phyloP scores from a whole-genome alignment of 2,797 vertebrate species.

The Vultur gryphus region DNA sequence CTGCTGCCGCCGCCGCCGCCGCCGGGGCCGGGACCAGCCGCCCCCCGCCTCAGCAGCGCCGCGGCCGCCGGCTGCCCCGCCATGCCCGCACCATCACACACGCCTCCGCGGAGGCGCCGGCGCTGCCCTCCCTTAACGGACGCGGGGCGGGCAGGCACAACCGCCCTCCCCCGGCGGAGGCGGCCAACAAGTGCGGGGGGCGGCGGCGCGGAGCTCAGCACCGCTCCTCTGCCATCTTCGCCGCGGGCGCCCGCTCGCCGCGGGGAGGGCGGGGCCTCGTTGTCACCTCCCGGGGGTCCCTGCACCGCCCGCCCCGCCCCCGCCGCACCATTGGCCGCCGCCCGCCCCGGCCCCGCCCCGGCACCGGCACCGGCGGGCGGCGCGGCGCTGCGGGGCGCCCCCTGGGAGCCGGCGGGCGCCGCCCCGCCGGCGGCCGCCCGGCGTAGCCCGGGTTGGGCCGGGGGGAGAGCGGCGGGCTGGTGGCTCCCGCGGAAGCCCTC shows the following conservation, averaged over 20 bases:
- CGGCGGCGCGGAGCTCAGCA: not conserved
- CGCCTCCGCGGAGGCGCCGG: not conserved
- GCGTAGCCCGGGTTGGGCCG: too few relatives aligned
- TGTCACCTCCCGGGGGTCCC: constrained; percentile 57
- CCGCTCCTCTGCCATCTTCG: not conserved
- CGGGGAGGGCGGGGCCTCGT: constrained; percentile 47
- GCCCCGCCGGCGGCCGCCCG: not conserved
- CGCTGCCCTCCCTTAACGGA: not conserved
- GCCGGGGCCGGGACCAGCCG: not conserved
- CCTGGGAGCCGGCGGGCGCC: not conserved
- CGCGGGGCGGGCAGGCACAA: not conserved
- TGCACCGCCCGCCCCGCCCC: constrained; percentile 58
- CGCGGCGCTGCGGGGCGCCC: not conserved
- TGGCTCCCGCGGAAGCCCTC: not conserved
- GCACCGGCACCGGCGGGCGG: not conserved
- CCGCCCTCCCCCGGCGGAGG: not conserved
- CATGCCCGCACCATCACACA: constrained; percentile 31
- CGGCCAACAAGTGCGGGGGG: not conserved
- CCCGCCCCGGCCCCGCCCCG: not conserved
- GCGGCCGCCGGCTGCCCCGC: not conserved
- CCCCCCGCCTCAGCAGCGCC: constrained; percentile 3
- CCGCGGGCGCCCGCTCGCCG: constrained; percentile 11
- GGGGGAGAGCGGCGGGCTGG: not conserved
- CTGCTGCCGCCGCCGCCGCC: not conserved
- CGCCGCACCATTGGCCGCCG: not conserved